Evolutionary conservation across 2,113 vertebrate species (phyloP).

Genomic region (Pavo muticus): DNA sequence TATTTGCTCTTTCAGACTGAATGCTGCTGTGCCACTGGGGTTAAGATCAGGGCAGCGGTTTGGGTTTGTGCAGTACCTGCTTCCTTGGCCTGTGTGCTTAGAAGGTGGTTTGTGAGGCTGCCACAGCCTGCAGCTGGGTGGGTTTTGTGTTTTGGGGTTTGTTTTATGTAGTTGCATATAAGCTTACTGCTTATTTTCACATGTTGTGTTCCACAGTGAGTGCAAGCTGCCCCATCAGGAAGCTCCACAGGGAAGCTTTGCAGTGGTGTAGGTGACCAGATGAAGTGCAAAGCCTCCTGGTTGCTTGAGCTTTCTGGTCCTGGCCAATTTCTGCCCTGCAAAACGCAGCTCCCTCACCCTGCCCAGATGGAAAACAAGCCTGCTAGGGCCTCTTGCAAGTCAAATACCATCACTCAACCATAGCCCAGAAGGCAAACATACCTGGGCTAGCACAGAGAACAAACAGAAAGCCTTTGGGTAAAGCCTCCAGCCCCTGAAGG

Average conservation of each 20-base stretch:
- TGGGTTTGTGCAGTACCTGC: neutral
- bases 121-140: too few relatives aligned
- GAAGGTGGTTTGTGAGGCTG: neutral
- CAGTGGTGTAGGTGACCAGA: too few relatives aligned
- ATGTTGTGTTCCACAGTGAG: fast-evolving
- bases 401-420: slow-evolving; percentile 65
- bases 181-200: neutral
- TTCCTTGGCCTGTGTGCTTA: neutral
- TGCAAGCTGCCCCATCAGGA: neutral
- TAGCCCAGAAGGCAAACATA: slow-evolving; percentile 75
- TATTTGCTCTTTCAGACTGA: neutral
- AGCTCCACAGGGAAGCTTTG: neutral
- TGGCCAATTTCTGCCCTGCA: neutral
- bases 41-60: neutral
- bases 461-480: neutral
- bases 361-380: slow-evolving; percentile 15
- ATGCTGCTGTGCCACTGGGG: neutral
- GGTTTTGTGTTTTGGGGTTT: neutral
- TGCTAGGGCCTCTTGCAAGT: slow-evolving; percentile 64
- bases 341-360: neutral
- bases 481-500: neutral
- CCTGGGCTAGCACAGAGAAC: neutral
- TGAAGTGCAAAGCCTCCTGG: too few relatives aligned
- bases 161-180: neutral
- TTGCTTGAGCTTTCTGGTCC: neutral